Evolutionary conservation across 2,113 vertebrate species (phyloP), one percentile per base, ranked within the genome.

Genomic region (Xenus cinereus): DNA sequence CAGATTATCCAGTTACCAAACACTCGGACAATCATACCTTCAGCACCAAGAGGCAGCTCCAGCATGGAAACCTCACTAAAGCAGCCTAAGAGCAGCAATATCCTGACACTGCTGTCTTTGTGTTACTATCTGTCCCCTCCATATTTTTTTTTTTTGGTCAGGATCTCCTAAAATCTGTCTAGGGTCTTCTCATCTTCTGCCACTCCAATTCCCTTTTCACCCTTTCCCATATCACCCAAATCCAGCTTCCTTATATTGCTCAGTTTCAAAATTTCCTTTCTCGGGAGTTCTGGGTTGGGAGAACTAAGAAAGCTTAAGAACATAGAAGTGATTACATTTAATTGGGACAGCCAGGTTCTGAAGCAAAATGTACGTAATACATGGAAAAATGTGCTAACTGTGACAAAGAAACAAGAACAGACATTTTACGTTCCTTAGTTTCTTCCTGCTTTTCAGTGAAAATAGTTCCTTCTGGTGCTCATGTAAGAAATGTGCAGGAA

Each of bases 391-490:
- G 16, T 32, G 10, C 7, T 37, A 63, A 8, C 24, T 48, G 16
- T 64, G 46, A 33, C n/a, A 84, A 73, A 89, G 35, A 57, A 91
- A 46, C 8, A 46, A 69, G 37, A 19, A 60, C 39, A 71, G 66
- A 18, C 41, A 37, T 84, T 79, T 79, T 45, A 59, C 17, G 22
- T 17, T 76, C 13, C 60, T 78, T 72, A 54, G 59, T 72, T 22
- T 88, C n/a, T 85, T 85, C 53, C 67, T 85, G 41, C 11, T 76
- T 79, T 75, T 66, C 20, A 78, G n/a, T 46, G 16, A 81, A 91
- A 84, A 62, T 43, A 45, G 27, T 24, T 76, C n/a, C 41, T 81
- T 51, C 54, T 77, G 12, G 37, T 80, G 33, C 15, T 93, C 14
- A 33, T 51, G n/a, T 18, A 89, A 77, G 32, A 87, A 86, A 84